These are phyloP conservation scores for Thymelicus acteon DNA, from an alignment of 2,888 invertebrate genomes.

Conservation along the genomic window DNA sequence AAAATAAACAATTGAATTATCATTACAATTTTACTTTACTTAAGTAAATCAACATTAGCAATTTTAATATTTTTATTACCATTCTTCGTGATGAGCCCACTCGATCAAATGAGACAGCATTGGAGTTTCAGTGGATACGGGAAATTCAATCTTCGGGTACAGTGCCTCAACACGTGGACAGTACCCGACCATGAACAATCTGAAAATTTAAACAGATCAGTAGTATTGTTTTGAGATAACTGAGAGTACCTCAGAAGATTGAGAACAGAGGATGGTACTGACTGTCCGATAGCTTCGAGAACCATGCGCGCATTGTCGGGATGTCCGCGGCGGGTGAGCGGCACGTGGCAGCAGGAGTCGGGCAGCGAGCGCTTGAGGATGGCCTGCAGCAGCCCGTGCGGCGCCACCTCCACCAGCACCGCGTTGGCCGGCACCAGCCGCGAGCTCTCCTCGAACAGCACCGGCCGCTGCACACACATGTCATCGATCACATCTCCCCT, in stretches of 20 bases:
- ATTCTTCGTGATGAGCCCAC: constrained; percentile 92
- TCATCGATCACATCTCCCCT: neutral
- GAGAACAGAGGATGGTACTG: constrained; percentile 47
- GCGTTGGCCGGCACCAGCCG: constrained; percentile 91
- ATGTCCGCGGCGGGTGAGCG: constrained; percentile 89
- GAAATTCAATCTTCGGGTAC: constrained; percentile 90
- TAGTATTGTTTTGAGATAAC: no score
- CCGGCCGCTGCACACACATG: constrained; percentile 81
- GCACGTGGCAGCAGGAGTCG: constrained; percentile 86
- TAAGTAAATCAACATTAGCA: no score
- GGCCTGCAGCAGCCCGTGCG: constrained; percentile 94
- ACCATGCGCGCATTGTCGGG: constrained; percentile 84
- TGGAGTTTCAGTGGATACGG: constrained; percentile 93
- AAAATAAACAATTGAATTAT: constrained; percentile 30
- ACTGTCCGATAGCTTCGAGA: constrained; percentile 87
- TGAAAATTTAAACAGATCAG: constrained; percentile 54
- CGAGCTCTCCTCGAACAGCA: constrained; percentile 92
- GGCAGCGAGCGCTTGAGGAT: constrained; percentile 91
- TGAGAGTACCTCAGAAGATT: no score
- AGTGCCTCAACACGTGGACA: constrained; percentile 88
- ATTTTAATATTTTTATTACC: constrained; percentile 61
- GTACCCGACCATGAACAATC: constrained; percentile 90
- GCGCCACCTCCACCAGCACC: constrained; percentile 94
- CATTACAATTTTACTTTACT: neutral
- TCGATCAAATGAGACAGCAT: constrained; percentile 91